phyloP scores from a whole-genome alignment of 2,888 invertebrate species.

The Leucoma salicis region DNA sequence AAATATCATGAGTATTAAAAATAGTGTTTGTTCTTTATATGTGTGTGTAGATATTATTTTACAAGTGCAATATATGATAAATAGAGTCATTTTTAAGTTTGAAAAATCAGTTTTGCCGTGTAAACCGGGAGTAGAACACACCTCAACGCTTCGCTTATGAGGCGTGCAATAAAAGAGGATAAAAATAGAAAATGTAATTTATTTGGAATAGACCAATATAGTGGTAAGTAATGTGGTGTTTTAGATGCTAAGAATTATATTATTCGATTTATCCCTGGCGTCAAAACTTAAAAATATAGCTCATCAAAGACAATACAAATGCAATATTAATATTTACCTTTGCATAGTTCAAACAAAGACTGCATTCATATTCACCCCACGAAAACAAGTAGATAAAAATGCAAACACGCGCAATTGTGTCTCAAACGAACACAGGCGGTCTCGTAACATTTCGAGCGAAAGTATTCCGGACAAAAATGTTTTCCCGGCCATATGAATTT shows the following conservation, averaged over 20 bases:
- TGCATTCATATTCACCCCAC: slow-evolving; percentile 76
- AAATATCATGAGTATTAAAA: no score
- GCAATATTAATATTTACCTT: slow-evolving; percentile 70
- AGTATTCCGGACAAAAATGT: slow-evolving; percentile 72
- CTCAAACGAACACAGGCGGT: slow-evolving; percentile 67
- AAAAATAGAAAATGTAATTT: slow-evolving; percentile 17
- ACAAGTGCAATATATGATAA: no score
- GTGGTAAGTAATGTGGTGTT: slow-evolving; percentile 16
- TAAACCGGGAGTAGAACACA: no score
- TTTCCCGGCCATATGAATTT: slow-evolving; percentile 76
- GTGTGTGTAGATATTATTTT: no score
- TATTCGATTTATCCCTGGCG: slow-evolving; percentile 25
- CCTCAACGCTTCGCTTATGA: no score
- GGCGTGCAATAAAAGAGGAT: no score
- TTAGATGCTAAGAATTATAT: slow-evolving; percentile 14
- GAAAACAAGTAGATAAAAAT: slow-evolving; percentile 79
- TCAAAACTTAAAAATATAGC: slow-evolving; percentile 46
- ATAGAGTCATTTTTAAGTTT: no score
- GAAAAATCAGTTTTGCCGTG: no score
- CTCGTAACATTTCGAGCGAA: slow-evolving; percentile 44
- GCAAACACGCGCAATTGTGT: slow-evolving; percentile 78
- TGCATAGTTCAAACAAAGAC: slow-evolving; percentile 66
- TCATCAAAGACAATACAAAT: slow-evolving; percentile 51
- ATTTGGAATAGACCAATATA: slow-evolving; percentile 19
- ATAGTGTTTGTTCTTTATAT: no score